Percentiles rank a stretch among this genome's conserved stretches.
phyloP scores from a whole-genome alignment of 2,797 vertebrate species.

The Okamejei kenojei region DNA sequence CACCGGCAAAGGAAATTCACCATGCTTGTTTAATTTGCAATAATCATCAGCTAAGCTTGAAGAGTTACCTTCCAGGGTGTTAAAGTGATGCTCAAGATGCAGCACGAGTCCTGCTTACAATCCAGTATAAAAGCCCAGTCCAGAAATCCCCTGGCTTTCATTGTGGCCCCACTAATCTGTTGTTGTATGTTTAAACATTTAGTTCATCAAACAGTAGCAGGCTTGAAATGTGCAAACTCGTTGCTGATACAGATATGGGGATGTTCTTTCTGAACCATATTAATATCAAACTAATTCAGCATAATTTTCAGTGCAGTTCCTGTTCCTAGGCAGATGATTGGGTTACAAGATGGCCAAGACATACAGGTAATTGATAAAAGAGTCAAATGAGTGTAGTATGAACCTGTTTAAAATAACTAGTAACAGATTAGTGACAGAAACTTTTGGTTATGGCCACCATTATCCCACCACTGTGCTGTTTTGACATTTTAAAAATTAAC shows the following conservation, averaged over 20 bases:
- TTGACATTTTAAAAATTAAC: not conserved
- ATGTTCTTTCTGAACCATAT: not conserved
- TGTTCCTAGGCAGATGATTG: not conserved
- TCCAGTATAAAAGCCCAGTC: not conserved
- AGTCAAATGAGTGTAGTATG: not conserved
- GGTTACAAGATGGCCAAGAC: not conserved
- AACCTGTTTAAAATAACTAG: not conserved
- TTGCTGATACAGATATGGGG: not conserved
- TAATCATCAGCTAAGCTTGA: not conserved
- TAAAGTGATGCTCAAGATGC: not conserved
- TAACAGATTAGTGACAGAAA: not conserved
- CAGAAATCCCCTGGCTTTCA: not conserved
- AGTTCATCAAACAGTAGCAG: not conserved
- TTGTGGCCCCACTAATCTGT: not conserved
- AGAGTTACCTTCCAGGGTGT: not conserved
- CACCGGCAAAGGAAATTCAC: not conserved
- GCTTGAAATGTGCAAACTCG: not conserved
- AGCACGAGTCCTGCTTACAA: not conserved
- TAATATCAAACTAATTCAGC: not conserved
- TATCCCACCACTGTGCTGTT: not conserved
- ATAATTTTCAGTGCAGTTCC: not conserved
- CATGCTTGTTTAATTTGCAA: not conserved
- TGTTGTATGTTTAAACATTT: slow-evolving; percentile 8
- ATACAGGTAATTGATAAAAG: not conserved
- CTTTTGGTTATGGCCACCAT: not conserved